Percentiles rank a stretch among this genome's conserved stretches.
phyloP scores from a whole-genome alignment of 2,888 invertebrate species.

The Phasia obesa region DNA sequence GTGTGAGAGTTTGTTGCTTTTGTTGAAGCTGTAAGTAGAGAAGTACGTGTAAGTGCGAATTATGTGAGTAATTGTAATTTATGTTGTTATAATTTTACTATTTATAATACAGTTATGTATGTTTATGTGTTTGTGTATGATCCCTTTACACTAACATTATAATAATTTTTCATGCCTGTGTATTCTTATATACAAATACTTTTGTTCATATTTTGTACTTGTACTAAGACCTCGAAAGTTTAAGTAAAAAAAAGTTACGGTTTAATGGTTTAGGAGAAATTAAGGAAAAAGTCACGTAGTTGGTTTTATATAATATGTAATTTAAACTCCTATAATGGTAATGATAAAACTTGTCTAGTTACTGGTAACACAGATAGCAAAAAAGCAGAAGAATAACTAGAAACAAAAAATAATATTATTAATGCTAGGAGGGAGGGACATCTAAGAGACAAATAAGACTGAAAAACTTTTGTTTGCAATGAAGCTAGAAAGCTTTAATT shows the following conservation, averaged over 20 bases:
- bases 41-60: conserved; percentile 59
- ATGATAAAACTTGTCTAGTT: conserved; percentile 15
- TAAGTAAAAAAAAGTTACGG: conserved; percentile 45
- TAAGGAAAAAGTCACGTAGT: conserved; percentile 70
- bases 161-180: not conserved
- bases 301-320: conserved; percentile 47
- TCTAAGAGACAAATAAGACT: too few species aligned
- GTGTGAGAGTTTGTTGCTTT: conserved; percentile 14
- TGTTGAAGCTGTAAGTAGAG: too few species aligned
- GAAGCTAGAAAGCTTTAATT: too few species aligned
- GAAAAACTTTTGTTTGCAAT: too few species aligned
- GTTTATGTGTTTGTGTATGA: not conserved
- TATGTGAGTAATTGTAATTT: conserved; percentile 74
- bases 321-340: conserved; percentile 44
- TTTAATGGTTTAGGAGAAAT: conserved; percentile 66
- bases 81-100: conserved; percentile 73
- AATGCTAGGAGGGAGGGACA: too few species aligned
- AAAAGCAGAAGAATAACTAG: not conserved
- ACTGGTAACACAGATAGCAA: not conserved
- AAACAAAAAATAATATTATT: not conserved
- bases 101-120: conserved; percentile 47
- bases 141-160: conserved; percentile 1
- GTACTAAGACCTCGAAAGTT: conserved; percentile 56
- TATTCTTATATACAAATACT: not conserved
- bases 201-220: conserved; percentile 35